phyloP scores from a whole-genome alignment of 2,888 invertebrate species.

The Heliconius ismenius region DNA sequence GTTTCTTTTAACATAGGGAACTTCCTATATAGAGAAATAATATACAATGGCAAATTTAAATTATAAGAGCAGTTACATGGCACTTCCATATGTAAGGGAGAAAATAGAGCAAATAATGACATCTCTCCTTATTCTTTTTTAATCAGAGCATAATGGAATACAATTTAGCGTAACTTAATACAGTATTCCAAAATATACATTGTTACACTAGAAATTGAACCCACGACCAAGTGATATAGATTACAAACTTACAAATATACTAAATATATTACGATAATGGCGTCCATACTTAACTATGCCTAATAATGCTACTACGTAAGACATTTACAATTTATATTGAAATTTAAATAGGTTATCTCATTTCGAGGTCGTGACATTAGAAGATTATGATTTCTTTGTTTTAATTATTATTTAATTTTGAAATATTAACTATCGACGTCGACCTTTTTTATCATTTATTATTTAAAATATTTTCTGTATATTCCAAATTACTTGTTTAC shows the following conservation, averaged over 20 bases:
- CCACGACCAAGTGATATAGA: not conserved
- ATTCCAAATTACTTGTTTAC: not conserved
- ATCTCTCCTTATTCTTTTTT: not conserved
- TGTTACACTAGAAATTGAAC: not conserved
- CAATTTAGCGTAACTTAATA: too few relatives aligned
- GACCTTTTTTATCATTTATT: conserved; percentile 1
- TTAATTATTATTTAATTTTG: conserved; percentile 27
- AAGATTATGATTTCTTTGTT: conserved; percentile 16
- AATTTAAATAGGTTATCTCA: conserved; percentile 25
- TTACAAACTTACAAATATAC: not conserved
- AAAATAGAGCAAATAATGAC: not conserved
- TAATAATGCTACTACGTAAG: not conserved
- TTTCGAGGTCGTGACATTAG: conserved; percentile 20
- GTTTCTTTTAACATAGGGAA: not conserved
- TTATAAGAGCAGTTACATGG: not conserved
- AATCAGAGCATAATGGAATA: not conserved
- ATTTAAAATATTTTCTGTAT: not conserved
- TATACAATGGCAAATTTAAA: not conserved
- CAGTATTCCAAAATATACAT: not conserved
- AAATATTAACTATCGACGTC: not conserved
- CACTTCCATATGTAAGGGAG: not conserved
- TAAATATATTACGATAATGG: not conserved
- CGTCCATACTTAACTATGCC: not conserved
- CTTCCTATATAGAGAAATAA: not conserved
- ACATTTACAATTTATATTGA: conserved; percentile 7